A percentile compares a stretch with the other conserved stretches of the same genome.
These are phyloP conservation scores for Colaptes auratus DNA, from an alignment of 2,113 vertebrate genomes.

Conservation along the genomic window DNA sequence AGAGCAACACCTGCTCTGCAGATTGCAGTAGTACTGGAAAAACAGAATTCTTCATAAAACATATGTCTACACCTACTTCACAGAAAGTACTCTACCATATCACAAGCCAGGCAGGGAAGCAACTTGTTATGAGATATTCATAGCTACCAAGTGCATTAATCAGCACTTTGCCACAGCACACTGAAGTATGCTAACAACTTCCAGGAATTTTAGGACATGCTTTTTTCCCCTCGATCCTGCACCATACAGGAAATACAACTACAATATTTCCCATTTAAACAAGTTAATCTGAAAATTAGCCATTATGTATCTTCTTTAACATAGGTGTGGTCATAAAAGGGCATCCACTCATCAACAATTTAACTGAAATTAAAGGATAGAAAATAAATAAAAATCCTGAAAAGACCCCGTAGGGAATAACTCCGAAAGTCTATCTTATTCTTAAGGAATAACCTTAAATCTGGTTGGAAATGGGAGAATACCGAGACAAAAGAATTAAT, in stretches of 20 bases:
- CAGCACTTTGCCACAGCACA: not conserved
- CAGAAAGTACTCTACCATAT: not conserved
- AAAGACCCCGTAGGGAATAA: not conserved
- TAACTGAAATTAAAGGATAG: not conserved
- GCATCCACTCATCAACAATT: not conserved
- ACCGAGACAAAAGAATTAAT: not conserved
- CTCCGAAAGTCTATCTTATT: not conserved
- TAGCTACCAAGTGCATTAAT: not conserved
- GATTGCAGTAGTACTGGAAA: not conserved
- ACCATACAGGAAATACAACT: not conserved
- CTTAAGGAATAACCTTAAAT: not conserved
- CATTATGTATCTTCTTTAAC: not conserved
- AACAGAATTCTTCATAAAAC: not conserved
- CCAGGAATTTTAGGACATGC: not conserved
- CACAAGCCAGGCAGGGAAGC: rapidly evolving
- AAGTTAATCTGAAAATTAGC: not conserved
- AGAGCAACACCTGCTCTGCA: not conserved
- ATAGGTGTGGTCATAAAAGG: not conserved
- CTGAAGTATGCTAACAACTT: not conserved
- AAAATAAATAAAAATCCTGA: not conserved
- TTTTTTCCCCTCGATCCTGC: not conserved
- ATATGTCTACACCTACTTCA: not conserved
- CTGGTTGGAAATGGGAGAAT: not conserved
- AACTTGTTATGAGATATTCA: rapidly evolving
- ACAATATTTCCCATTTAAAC: not conserved